A percentile compares a stretch with the other conserved stretches of the same genome.
Conservation (phyloP, 2,888 invertebrate genomes). For the Lasioglossum morio region DNA sequence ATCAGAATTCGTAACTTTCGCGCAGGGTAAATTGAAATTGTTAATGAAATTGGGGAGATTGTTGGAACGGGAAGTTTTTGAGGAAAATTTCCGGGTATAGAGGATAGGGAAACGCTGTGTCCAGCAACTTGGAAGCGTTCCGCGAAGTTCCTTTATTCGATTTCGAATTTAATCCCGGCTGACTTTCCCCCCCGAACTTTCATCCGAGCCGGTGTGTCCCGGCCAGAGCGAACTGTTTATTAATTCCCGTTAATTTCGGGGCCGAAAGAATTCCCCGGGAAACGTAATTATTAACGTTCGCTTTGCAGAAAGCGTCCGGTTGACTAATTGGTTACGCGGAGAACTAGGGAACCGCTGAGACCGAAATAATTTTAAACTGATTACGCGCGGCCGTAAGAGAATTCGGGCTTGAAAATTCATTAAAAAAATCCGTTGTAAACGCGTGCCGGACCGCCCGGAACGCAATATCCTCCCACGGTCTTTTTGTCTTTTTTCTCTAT, state of each 20-base stretch:
- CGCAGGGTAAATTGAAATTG: not conserved
- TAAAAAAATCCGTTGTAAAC: not conserved
- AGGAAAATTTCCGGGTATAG: not conserved
- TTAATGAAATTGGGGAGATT: not conserved
- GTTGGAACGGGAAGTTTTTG: not conserved
- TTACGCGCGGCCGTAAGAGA: conserved; percentile 20
- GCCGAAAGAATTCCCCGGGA: conserved; percentile 10
- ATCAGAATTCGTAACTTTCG: not conserved
- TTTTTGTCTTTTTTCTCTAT: not conserved
- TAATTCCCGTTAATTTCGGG: conserved; percentile 30
- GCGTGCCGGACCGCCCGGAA: not conserved
- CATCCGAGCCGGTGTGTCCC: not conserved
- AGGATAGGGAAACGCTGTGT: not conserved
- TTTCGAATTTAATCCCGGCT: conserved; percentile 28
- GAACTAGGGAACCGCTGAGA: not conserved
- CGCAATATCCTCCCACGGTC: conserved; percentile 22
- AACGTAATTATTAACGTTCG: conserved; percentile 27
- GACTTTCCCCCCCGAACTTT: conserved; percentile 7
- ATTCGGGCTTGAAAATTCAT: conserved; percentile 14
- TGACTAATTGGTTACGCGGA: conserved; percentile 43
- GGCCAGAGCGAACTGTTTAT: conserved; percentile 19
- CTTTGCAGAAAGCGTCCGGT: conserved; percentile 20
- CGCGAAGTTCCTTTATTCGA: conserved; percentile 25
- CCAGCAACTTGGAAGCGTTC: not conserved
- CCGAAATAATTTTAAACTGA: conserved; percentile 45